Evolutionary conservation across 2,888 invertebrate species (phyloP), one percentile per base, ranked within the genome.

Genomic region (Lasioglossum malachurum): DNA sequence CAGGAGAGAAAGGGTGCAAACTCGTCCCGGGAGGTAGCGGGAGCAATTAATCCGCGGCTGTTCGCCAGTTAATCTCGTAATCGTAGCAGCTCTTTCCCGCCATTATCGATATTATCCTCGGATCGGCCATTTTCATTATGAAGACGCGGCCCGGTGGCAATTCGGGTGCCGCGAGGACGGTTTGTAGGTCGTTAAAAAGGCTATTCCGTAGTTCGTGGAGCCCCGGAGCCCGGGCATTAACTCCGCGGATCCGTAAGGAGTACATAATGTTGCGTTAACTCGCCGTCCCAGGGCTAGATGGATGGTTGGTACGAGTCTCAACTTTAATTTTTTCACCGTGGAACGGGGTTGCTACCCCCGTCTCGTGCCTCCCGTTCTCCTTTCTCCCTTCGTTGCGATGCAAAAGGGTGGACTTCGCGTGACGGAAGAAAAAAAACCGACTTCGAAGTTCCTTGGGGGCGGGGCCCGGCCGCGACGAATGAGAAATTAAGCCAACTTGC

Each of bases 291-390:
- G 82, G 79, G 86, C 83, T 87, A 92, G 93, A 93, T 92, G 92
- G 92, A 93, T 93, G 91, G 91, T 86, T 82, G 88, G 91, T 93
- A 93, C 93, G 93, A 92, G 93, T 87, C 78, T 90, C 90, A 92
- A 93, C 90, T 93, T 90, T 89, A 93, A 92, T 93, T 93, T 91
- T 91, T 91, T 89, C 83, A 87, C 64, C 80, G 75, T 16, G 74
- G 77, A 16, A 76, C 31, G 19, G 60, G 76, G 46, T 77, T 75
- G 31, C 46, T 38, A 53, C 44, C 27, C 71, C 60, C 38, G 27
- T 53, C 53, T 53, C 53, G 53, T 53, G 53, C 53, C n/a, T n/a
- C n/a, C n/a, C 53, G 23, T 53, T 53, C 53, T 53, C 53, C 23
- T 53, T 53, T 53, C n/a, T 53, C 53, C 53, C 60, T 27, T n/a